Conservation (phyloP, 2,797 vertebrate genomes). For the Smutsia temminckii region DNA sequence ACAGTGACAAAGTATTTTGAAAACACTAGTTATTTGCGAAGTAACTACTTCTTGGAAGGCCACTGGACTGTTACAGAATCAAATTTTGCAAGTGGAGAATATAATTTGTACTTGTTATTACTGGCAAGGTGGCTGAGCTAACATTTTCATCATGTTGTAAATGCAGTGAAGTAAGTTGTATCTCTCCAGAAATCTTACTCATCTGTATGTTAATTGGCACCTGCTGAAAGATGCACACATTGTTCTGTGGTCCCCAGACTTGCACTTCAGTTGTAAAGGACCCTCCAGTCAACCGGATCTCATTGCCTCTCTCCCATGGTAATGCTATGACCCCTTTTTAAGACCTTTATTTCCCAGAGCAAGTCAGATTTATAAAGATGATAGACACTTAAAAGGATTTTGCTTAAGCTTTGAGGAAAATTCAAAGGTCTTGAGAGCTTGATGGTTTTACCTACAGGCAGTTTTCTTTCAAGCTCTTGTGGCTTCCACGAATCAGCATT, state of each 20-base stretch:
- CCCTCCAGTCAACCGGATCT: neutral
- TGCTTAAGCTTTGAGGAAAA: conserved; percentile 22
- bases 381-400: conserved; percentile 2
- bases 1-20: conserved; percentile 6
- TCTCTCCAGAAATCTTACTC: conserved; percentile 10
- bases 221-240: neutral
- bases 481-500: conserved; percentile 48
- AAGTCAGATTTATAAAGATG: conserved; percentile 40
- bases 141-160: conserved; percentile 11
- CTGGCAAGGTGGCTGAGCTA: neutral
- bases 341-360: neutral
- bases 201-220: neutral
- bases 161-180: neutral
- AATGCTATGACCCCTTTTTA: neutral
- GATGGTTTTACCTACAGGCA: neutral
- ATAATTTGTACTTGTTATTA: conserved; percentile 24
- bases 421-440: neutral
- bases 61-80: neutral
- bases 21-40: conserved; percentile 22
- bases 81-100: neutral
- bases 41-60: conserved; percentile 8
- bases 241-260: neutral
- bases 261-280: neutral
- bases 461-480: conserved; percentile 42
- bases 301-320: neutral